Percentiles rank a stretch among this genome's conserved stretches.
These are phyloP conservation scores for Campaea margaritaria DNA, from an alignment of 2,888 invertebrate genomes.

Conservation along the genomic window DNA sequence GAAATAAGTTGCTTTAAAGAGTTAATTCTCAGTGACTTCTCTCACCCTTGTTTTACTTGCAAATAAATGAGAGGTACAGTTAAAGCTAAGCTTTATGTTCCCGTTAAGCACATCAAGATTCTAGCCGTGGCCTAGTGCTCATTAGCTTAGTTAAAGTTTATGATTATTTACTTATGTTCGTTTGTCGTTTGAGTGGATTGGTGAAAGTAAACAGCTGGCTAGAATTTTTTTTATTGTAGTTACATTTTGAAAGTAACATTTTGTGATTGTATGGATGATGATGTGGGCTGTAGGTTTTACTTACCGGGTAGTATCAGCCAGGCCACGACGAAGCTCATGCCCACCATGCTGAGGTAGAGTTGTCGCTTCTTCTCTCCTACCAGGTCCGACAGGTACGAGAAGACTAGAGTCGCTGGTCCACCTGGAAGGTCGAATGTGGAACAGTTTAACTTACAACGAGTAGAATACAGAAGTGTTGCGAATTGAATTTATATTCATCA, in stretches of 20 bases:
- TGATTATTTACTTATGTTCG: not conserved
- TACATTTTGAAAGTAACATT: too few species aligned
- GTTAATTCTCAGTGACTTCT: not conserved
- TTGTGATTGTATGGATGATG: not conserved
- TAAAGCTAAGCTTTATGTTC: slow-evolving; percentile 13
- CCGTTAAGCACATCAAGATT: slow-evolving; percentile 24
- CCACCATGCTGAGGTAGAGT: slow-evolving; percentile 86
- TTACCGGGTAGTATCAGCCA: slow-evolving; percentile 87
- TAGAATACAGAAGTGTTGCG: too few species aligned
- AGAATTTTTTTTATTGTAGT: not conserved
- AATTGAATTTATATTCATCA: too few species aligned
- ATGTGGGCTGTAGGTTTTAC: not conserved
- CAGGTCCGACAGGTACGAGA: slow-evolving; percentile 88
- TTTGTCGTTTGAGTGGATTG: not conserved
- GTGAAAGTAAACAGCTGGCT: too few species aligned
- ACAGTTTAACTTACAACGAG: not conserved
- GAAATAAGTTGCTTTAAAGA: not conserved
- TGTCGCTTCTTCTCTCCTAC: slow-evolving; percentile 85
- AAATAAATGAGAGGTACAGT: slow-evolving; percentile 12
- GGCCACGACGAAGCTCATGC: slow-evolving; percentile 87
- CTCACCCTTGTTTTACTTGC: slow-evolving; percentile 11
- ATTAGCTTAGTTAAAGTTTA: not conserved
- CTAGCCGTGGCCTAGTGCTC: slow-evolving; percentile 8
- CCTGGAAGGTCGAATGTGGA: slow-evolving; percentile 64
- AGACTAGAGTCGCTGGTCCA: slow-evolving; percentile 86